Percentiles rank a stretch among this genome's conserved stretches.
Conservation (phyloP, 2,797 vertebrate genomes). For the Rousettus madagascariensis region DNA sequence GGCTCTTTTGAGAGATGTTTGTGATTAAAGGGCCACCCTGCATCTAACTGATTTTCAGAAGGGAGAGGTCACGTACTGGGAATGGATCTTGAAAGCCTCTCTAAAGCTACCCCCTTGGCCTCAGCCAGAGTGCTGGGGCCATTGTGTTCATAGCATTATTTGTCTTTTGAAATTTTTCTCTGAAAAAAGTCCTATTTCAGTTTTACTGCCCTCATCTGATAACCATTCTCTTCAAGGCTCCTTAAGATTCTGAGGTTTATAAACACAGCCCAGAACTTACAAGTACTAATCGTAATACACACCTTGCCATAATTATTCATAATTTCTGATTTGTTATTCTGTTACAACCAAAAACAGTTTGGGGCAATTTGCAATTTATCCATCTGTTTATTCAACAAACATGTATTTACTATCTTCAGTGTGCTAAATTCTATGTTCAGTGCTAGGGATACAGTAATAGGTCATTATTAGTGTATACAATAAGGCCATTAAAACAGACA, state of each 20-base stretch:
- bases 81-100: neutral
- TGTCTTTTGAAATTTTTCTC: neutral
- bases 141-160: neutral
- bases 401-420: neutral
- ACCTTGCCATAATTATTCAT: neutral
- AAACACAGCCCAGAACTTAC: neutral
- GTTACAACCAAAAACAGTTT: neutral
- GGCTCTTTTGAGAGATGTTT: neutral
- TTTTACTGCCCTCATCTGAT: neutral
- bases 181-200: neutral
- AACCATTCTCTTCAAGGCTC: neutral
- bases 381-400: neutral
- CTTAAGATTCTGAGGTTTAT: neutral
- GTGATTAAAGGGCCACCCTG: neutral
- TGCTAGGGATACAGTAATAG: neutral
- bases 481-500: neutral
- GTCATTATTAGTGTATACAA: neutral
- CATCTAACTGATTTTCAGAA: neutral
- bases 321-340: neutral
- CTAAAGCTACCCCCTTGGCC: neutral
- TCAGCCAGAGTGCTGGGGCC: neutral
- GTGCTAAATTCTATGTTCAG: neutral
- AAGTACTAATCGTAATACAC: neutral
- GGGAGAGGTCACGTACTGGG: neutral
- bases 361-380: neutral